Evolutionary conservation across 2,113 vertebrate species (phyloP).

Genomic region (Murina feae): DNA sequence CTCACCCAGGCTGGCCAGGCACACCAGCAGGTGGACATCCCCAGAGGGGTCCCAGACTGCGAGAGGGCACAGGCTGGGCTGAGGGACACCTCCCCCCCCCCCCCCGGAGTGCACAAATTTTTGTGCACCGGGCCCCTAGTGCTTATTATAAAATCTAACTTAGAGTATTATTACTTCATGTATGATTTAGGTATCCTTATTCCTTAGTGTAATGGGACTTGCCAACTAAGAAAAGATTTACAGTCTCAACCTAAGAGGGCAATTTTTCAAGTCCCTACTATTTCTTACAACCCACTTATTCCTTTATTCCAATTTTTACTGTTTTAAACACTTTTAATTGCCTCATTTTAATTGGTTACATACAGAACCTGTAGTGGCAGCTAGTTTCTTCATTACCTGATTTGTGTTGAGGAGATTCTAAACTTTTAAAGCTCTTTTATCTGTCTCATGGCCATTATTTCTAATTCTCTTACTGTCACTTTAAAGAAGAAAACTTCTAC

Average conservation of each 20-base stretch:
- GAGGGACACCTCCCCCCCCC: too few species aligned
- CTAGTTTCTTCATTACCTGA: background rate
- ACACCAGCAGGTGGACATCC: too few species aligned
- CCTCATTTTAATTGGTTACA: background rate
- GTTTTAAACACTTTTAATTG: background rate
- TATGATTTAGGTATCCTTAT: background rate
- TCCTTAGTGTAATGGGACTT: background rate
- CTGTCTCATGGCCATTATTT: background rate
- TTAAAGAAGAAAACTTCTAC: background rate
- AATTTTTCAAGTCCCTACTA: background rate
- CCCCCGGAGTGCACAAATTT: too few species aligned
- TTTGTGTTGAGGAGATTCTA: background rate
- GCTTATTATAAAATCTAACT: too few species aligned
- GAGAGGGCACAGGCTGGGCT: too few species aligned
- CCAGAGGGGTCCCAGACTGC: too few species aligned
- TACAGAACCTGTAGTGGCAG: background rate
- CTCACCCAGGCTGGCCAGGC: too few species aligned
- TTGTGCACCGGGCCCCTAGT: too few species aligned
- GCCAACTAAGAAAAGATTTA: background rate
- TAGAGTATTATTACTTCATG: background rate
- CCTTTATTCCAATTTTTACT: constrained; percentile 9
- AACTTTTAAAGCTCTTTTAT: background rate
- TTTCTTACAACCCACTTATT: background rate
- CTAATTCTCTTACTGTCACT: background rate
- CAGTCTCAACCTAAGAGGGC: background rate